Percentiles rank a stretch among this genome's conserved stretches.
phyloP scores from a whole-genome alignment of 2,797 vertebrate species.

The Acipenser ruthenus region DNA sequence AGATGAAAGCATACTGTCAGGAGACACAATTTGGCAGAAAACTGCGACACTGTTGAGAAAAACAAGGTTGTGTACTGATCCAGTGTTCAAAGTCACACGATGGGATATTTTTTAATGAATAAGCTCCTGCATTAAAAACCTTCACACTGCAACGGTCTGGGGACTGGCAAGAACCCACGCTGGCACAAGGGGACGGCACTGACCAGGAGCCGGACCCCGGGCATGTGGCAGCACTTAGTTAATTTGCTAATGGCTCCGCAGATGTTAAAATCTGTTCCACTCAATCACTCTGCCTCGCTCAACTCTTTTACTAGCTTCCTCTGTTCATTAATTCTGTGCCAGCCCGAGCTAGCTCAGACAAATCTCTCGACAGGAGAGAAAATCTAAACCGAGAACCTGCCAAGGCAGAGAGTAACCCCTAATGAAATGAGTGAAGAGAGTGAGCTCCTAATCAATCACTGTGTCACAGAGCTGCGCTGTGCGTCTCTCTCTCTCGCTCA shows the following conservation, averaged over 20 bases:
- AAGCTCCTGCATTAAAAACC: too few species aligned
- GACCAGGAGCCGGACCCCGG: too few species aligned
- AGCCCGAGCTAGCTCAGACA: constrained; percentile 36
- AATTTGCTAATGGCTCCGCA: constrained; percentile 37
- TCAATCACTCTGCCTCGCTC: constrained; percentile 25
- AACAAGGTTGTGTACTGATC: too few species aligned
- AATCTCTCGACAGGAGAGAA: constrained; percentile 31
- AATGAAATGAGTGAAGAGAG: constrained; percentile 4
- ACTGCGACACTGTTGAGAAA: too few species aligned
- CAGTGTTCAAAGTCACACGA: too few species aligned
- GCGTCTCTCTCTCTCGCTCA: not conserved
- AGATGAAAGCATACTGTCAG: too few species aligned
- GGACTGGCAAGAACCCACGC: too few species aligned
- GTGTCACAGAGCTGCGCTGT: not conserved
- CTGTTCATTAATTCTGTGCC: constrained; percentile 19
- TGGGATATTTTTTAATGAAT: too few species aligned
- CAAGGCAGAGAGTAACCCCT: too few species aligned
- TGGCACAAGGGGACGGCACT: too few species aligned
- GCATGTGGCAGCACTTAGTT: not conserved
- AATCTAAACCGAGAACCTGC: constrained; percentile 35
- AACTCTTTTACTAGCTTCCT: not conserved
- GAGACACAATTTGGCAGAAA: too few species aligned
- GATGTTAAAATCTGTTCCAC: constrained; percentile 33
- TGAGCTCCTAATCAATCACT: not conserved
- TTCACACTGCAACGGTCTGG: too few species aligned